Conservation (phyloP, 2,113 vertebrate species). For the Struthidea cinerea region DNA sequence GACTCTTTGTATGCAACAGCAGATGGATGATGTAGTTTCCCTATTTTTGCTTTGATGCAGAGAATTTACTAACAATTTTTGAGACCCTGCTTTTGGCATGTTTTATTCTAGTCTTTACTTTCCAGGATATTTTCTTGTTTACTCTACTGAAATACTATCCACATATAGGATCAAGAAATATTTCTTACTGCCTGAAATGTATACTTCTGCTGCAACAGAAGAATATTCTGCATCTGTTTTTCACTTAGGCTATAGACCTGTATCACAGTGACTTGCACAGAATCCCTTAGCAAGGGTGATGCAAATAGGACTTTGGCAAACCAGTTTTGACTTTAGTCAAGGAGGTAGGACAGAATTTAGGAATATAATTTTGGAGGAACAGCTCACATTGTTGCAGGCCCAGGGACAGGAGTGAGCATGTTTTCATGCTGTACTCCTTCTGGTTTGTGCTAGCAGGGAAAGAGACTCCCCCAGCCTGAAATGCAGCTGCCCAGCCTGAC, state of each 20-base stretch:
- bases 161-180: background rate
- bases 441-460: background rate
- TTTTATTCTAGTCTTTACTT: background rate
- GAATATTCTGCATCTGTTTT: background rate
- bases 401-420: background rate
- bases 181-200: background rate
- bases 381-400: background rate
- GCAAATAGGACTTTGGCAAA: background rate
- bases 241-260: background rate
- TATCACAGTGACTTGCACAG: background rate
- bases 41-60: background rate
- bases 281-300: background rate
- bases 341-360: background rate
- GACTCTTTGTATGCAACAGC: background rate
- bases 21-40: background rate
- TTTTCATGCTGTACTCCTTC: background rate
- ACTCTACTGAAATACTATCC: background rate
- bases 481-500: background rate
- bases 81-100: background rate
- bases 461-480: background rate
- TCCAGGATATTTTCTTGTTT: background rate
- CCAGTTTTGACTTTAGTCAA: background rate
- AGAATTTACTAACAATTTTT: background rate
- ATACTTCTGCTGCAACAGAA: background rate
- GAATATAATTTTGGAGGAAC: background rate